Base-by-base conservation (phyloP, 2,888 invertebrate genomes). In the Invenusta paracnida region DNA sequence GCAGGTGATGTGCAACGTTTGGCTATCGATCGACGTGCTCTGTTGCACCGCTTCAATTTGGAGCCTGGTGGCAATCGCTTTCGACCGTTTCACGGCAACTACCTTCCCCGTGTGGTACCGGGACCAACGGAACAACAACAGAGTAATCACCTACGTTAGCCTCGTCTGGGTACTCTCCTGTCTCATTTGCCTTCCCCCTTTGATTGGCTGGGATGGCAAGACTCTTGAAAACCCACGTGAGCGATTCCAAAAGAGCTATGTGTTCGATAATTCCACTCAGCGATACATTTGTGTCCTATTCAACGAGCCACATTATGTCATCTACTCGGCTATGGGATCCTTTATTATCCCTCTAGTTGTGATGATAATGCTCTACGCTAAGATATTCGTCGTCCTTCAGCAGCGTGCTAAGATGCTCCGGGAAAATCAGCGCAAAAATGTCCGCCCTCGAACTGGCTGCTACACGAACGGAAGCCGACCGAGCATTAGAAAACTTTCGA, bases 11-110 rank as follows among this genome's bases (percentile, higher is more conserved):
- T 92, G 91, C 86, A 89, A 89, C 25, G 86, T 90, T 23, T 91
- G 91, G 91, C 87, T 91, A 23, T 89, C 88, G 82, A 89, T 90
- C 5, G 91, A 92, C 87, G 91, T 91, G 0, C 88, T 92, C 23
- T 91, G 90, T 88, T 91, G 91, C 88, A 91, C 91, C 0, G 91
- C 91, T 0, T 91, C 91, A 17, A 91, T 92, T 28, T 92, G 91
- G 91, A 90, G 91, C 67, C 88, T 92, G 28, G 90, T 90, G 86
- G 90, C 91, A 29, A 91, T 92, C 28, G 91, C 91, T 0, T 89
- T 91, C 13, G 91, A 92, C 87, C 89, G 91, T 0, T 91, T 90
- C 87, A 90, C 91, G 0, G 91, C 91, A 0, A 92, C 91, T 0
- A 89, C 90, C n/a, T 91, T 91, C 86, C 91, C 91, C 0, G 89